A percentile compares a stretch with the other conserved stretches of the same genome.
phyloP scores from a whole-genome alignment of 2,797 vertebrate genomes.

The Pangasius krempfi region DNA sequence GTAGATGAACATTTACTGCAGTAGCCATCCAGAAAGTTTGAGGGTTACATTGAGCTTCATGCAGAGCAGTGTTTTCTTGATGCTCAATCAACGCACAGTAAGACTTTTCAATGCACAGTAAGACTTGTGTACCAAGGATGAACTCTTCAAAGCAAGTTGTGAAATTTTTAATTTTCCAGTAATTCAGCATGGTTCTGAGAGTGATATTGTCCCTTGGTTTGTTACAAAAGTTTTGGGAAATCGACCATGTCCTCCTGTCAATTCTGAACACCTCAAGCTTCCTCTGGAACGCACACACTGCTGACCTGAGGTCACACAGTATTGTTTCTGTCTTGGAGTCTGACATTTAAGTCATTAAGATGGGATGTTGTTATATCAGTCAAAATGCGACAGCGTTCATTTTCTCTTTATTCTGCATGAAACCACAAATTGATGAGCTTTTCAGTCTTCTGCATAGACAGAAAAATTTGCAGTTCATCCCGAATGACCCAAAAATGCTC shows the following conservation, averaged over 20 bases:
- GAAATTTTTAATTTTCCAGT: conserved; percentile 51
- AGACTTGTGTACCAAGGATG: conserved; percentile 42
- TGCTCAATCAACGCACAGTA: conserved; percentile 30
- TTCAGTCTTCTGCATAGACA: conserved; percentile 9
- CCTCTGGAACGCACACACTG: conserved; percentile 21
- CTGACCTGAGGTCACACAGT: conserved; percentile 43
- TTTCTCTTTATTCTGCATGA: conserved; percentile 34
- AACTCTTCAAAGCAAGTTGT: conserved; percentile 49
- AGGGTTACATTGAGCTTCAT: conserved; percentile 45
- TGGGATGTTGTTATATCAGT: conserved; percentile 34
- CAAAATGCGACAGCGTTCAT: conserved; percentile 31
- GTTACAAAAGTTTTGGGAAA: conserved; percentile 46
- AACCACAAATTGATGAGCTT: conserved; percentile 31
- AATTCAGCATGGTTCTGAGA: conserved; percentile 36
- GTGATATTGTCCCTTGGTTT: conserved; percentile 19
- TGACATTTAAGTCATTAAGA: conserved; percentile 46
- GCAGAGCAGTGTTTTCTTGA: not conserved
- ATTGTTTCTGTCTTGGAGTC: conserved; percentile 36
- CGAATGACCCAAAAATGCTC: conserved; percentile 39
- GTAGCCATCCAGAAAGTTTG: conserved; percentile 40
- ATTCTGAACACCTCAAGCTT: not conserved
- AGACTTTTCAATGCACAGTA: conserved; percentile 42
- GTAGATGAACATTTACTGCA: conserved; percentile 25
- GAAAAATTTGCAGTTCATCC: conserved; percentile 31
- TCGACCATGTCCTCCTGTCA: conserved; percentile 25